These are phyloP conservation scores for Limonius californicus DNA, from an alignment of 1,140 invertebrate genomes.

Conservation along the genomic window DNA sequence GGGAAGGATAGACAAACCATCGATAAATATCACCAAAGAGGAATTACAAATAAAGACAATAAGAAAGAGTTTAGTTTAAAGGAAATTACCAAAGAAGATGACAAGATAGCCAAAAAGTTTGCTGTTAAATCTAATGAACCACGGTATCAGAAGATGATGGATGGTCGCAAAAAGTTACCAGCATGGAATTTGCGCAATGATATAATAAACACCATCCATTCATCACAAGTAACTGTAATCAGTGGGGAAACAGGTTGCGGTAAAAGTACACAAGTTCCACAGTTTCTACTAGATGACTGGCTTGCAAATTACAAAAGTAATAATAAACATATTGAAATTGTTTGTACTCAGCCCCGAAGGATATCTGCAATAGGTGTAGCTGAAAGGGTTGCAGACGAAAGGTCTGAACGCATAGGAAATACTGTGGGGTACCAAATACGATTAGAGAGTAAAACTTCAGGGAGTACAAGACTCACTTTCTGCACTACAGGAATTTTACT, in stretches of 20 bases:
- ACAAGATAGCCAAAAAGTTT: constrained; percentile 57
- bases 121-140: constrained; percentile 54
- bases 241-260: constrained; percentile 87
- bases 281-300: constrained; percentile 86
- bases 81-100: constrained; percentile 57
- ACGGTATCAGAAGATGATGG: constrained; percentile 62
- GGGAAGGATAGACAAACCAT: constrained; percentile 37
- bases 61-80: constrained; percentile 51
- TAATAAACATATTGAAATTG: constrained; percentile 66
- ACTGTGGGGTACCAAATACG: constrained; percentile 83
- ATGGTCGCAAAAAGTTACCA: constrained; percentile 59
- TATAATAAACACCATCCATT: constrained; percentile 61
- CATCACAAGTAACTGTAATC: constrained; percentile 70
- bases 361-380: constrained; percentile 91
- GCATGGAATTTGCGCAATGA: constrained; percentile 62
- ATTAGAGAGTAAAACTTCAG: constrained; percentile 72
- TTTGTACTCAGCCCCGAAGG: constrained; percentile 89
- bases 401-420: constrained; percentile 74
- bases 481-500: constrained; percentile 90
- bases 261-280: constrained; percentile 88
- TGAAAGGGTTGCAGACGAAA: constrained; percentile 84
- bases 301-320: constrained; percentile 48
- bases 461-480: constrained; percentile 76
- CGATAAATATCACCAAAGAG: constrained; percentile 59
- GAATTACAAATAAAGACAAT: constrained; percentile 50